phyloP scores from a whole-genome alignment of 2,888 invertebrate genomes.

The Epinotia bilunana region DNA sequence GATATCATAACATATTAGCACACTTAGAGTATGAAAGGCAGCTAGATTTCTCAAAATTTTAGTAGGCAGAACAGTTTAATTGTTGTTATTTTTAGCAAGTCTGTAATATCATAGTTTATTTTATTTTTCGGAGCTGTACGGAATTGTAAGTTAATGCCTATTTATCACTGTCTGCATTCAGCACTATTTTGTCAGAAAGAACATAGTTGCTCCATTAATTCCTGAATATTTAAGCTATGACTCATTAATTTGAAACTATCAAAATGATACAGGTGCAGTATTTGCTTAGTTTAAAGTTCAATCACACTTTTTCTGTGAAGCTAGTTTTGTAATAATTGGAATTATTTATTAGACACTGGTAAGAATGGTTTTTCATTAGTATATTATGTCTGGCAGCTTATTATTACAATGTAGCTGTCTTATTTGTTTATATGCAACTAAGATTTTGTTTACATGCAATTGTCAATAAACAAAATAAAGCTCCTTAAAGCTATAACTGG shows the following conservation, averaged over 20 bases:
- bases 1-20: slow-evolving; percentile 14
- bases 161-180: background rate
- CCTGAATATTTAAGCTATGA: slow-evolving; percentile 24
- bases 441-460: too few relatives aligned
- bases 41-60: slow-evolving; percentile 27
- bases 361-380: background rate
- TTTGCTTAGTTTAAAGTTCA: background rate
- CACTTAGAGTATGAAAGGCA: slow-evolving; percentile 3
- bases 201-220: slow-evolving; percentile 10
- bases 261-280: slow-evolving; percentile 19
- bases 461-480: too few relatives aligned
- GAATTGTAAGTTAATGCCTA: background rate
- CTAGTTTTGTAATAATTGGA: background rate
- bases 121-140: background rate
- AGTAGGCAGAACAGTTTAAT: slow-evolving; percentile 40
- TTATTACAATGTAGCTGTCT: too few relatives aligned
- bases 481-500: too few relatives aligned
- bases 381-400: background rate
- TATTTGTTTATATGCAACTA: background rate
- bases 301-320: background rate
- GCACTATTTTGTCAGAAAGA: slow-evolving; percentile 16
- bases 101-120: slow-evolving; percentile 17
- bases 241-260: slow-evolving; percentile 39
- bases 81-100: slow-evolving; percentile 44
- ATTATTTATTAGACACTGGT: background rate